Evolutionary conservation across 2,797 vertebrate genomes (phyloP).

Genomic region (Paratrypauchen microcephalus): DNA sequence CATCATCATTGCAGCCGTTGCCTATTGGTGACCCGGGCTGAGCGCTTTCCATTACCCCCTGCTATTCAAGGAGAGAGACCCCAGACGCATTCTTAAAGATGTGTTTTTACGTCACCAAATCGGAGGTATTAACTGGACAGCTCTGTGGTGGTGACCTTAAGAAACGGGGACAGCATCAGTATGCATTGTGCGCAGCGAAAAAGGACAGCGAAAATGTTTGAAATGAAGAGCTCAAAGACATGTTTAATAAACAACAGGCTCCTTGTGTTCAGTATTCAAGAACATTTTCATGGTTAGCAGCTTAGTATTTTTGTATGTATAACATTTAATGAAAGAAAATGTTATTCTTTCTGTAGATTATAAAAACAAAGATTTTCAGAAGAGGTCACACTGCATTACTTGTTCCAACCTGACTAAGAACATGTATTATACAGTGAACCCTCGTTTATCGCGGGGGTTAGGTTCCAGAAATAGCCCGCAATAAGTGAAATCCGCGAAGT

Average conservation of each 20-base stretch:
- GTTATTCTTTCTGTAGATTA: neutral
- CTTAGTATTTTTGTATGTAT: neutral
- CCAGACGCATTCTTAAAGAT: constrained; percentile 64
- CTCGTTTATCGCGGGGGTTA: too few species aligned
- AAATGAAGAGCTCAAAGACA: constrained; percentile 38
- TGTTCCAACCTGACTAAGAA: neutral
- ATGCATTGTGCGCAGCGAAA: constrained; percentile 56
- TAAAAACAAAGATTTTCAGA: neutral
- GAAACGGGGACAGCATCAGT: constrained; percentile 54
- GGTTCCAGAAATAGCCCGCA: too few species aligned
- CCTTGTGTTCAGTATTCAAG: constrained; percentile 11
- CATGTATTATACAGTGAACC: too few species aligned
- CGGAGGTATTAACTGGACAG: constrained; percentile 53
- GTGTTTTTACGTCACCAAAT: constrained; percentile 59
- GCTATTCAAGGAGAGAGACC: constrained; percentile 53
- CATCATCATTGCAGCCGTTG: constrained; percentile 55
- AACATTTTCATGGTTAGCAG: constrained; percentile 12
- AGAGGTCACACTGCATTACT: neutral
- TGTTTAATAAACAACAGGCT: constrained; percentile 34
- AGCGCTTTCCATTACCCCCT: constrained; percentile 60
- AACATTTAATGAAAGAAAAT: neutral
- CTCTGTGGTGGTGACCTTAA: constrained; percentile 55
- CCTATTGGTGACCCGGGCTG: constrained; percentile 66
- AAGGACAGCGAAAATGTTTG: constrained; percentile 42
- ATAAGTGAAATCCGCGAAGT: too few species aligned